Base-by-base conservation (phyloP, 2,888 invertebrate genomes). In the Hypolimnas misippus region DNA sequence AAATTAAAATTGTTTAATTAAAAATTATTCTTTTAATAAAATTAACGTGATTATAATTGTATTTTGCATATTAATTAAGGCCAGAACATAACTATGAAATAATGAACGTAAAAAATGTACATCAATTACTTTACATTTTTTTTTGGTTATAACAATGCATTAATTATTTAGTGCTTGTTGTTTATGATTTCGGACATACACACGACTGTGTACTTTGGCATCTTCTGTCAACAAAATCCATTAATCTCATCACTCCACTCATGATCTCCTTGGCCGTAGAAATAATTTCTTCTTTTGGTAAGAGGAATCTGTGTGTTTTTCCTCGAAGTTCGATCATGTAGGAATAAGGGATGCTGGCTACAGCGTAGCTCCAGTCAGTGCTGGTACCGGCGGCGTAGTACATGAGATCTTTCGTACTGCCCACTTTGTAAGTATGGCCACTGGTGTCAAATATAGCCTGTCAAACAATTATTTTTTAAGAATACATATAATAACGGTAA, bases 351-450 rank as follows among this genome's bases (percentile, higher is more conserved):
- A 91, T 86, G 51, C 81, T 82, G 3, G 83, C 82, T 2, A 78
- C 77, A 0, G 76, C 89, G 66, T 91, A 91, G 52, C 86, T 87
- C 91, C 91, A 92, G 61, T 92, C 91, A 0, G 76, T 77, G 71
- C 91, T 90, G 50, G 82, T 89, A 0, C 91, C 91, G 0, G 85
- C 67, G 1, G 91, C 82, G 68, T 81, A 92, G 74, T 91, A 92
- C 91, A 92, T 91, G 5, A 92, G 78, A 64, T 92, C 91, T 42
- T 87, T 91, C 0, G 91, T 90, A 65, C 90, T 87, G 16, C 91
- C 91, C 0, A 91, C 91, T 76, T 85, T 89, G 78, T 89, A 91
- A 0, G 82, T 89, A 63, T 79, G 83, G 0, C 86, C 86, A 54
- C 74, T 84, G n/a, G 76, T 71, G 7, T 75, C 69, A 63, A 78